Evolutionary conservation across 2,797 vertebrate species (phyloP).

Genomic region (Dendrocincla fuliginosa): DNA sequence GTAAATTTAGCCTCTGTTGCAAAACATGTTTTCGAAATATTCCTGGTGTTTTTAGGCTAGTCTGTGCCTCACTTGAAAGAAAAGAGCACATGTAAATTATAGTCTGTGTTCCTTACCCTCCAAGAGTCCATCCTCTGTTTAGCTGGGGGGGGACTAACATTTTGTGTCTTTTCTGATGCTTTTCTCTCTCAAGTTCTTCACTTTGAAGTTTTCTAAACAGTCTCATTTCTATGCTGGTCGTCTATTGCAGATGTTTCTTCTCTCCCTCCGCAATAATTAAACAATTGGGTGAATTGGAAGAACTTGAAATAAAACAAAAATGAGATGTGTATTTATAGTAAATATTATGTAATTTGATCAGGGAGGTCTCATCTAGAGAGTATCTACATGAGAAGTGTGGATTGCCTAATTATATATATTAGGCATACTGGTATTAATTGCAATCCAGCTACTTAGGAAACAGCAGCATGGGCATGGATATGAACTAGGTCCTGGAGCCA

Average conservation of each 20-base stretch:
- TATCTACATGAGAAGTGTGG: not conserved
- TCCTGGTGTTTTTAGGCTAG: not conserved
- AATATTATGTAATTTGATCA: not conserved
- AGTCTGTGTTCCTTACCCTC: not conserved
- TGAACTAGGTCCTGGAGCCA: not conserved
- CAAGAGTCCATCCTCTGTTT: not conserved
- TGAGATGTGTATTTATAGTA: not conserved
- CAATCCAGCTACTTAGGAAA: not conserved
- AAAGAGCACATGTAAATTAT: not conserved
- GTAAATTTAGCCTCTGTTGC: not conserved
- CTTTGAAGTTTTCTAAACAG: not conserved
- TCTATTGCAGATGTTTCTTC: not conserved
- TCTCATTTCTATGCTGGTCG: not conserved
- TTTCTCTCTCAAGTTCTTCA: not conserved
- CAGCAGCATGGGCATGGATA: not conserved
- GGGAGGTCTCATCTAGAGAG: not conserved
- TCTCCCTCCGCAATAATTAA: not conserved
- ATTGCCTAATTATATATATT: not conserved
- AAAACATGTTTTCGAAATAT: not conserved
- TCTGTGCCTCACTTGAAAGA: not conserved
- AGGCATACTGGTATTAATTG: not conserved
- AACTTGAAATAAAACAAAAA: not conserved
- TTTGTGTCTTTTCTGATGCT: not conserved
- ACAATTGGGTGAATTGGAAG: not conserved
- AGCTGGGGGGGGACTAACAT: not conserved